These are phyloP conservation scores for Bombus soroeensis DNA, from an alignment of 1,140 invertebrate species.

Conservation along the genomic window DNA sequence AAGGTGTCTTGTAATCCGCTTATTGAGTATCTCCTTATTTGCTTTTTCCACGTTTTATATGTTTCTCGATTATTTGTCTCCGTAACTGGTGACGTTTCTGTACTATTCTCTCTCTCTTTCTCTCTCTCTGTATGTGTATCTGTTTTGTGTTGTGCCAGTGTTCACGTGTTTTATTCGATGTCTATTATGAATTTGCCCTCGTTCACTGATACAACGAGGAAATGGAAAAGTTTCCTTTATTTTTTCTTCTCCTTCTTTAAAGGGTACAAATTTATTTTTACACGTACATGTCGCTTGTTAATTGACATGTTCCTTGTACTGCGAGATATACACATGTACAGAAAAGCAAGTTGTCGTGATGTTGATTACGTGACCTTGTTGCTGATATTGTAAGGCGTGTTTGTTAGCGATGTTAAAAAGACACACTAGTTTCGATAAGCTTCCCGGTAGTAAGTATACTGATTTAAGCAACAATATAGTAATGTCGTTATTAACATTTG, in stretches of 20 bases:
- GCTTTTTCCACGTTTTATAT: slow-evolving; percentile 30
- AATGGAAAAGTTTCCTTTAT: neutral
- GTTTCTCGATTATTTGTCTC: slow-evolving; percentile 25
- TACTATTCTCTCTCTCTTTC: neutral
- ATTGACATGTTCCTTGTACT: neutral
- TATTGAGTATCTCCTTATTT: slow-evolving; percentile 56
- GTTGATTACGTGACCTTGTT: slow-evolving; percentile 1
- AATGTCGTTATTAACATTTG: neutral
- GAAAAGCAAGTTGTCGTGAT: neutral
- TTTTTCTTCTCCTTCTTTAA: neutral
- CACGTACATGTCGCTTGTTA: neutral
- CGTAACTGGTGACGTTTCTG: neutral
- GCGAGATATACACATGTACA: slow-evolving; percentile 28
- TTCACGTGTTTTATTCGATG: slow-evolving; percentile 4
- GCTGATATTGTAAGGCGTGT: slow-evolving; percentile 4
- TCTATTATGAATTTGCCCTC: neutral
- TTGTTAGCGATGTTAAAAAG: neutral
- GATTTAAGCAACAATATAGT: neutral
- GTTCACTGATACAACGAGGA: neutral
- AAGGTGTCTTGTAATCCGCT: slow-evolving; percentile 62
- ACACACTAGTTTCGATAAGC: neutral
- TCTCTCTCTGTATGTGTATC: neutral
- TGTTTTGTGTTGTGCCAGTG: neutral
- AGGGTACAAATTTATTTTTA: neutral
- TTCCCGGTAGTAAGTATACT: neutral